These are phyloP conservation scores for Rhea americana DNA, from an alignment of 2,113 vertebrate genomes.

Conservation along the genomic window DNA sequence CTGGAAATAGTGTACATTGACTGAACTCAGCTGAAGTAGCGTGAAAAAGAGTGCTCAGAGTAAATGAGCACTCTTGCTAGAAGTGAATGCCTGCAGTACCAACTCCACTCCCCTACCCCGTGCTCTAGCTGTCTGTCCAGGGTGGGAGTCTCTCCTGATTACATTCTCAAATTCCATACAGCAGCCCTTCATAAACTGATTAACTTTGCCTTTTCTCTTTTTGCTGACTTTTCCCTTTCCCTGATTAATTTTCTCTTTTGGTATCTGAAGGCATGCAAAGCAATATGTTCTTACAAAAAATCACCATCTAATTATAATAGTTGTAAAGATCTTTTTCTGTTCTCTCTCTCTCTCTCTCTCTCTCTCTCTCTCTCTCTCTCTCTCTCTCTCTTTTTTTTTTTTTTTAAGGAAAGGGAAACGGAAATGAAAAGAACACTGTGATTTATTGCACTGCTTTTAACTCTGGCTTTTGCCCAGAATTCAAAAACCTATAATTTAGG, in stretches of 20 bases:
- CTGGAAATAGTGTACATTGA: neutral
- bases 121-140: neutral
- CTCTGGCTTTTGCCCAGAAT: neutral
- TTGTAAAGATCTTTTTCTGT: neutral
- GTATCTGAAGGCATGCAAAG: neutral
- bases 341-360: neutral
- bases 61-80: neutral
- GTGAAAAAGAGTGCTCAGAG: neutral
- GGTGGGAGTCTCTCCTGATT: neutral
- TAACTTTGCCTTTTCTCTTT: neutral
- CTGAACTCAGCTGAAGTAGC: neutral
- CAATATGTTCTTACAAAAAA: neutral
- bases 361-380: neutral
- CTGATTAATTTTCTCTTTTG: neutral
- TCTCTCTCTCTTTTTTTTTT: neutral
- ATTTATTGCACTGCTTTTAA: neutral
- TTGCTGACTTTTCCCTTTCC: too few species aligned
- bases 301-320: neutral
- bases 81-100: slow-evolving; percentile 30
- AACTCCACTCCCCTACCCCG: neutral
- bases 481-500: neutral
- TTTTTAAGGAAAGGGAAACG: neutral
- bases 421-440: neutral
- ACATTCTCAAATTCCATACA: neutral
- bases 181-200: neutral